These are phyloP conservation scores for Xerus inauris DNA, from an alignment of 2,113 vertebrate species.

Conservation along the genomic window DNA sequence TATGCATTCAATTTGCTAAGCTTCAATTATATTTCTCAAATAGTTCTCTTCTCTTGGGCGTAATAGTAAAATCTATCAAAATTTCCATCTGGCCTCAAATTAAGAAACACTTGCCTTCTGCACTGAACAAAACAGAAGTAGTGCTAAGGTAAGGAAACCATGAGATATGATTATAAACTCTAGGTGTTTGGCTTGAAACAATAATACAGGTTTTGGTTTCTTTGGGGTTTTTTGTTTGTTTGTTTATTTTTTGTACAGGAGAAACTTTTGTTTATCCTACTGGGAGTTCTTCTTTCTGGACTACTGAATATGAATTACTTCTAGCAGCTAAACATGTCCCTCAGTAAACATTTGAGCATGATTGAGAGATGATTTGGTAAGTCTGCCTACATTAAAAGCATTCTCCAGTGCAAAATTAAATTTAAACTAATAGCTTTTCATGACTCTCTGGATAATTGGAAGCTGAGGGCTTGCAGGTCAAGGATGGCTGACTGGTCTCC, in stretches of 20 bases:
- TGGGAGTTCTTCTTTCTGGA: constrained; percentile 72
- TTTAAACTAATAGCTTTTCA: constrained; percentile 70
- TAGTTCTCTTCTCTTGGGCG: constrained; percentile 36
- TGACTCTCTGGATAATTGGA: constrained; percentile 51
- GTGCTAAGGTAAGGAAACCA: background rate
- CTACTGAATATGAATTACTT: constrained; percentile 77
- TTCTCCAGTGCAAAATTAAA: constrained; percentile 43
- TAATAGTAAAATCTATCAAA: constrained; percentile 58
- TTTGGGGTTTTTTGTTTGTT: background rate
- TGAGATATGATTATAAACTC: constrained; percentile 50
- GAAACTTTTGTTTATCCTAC: constrained; percentile 53
- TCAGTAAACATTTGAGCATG: constrained; percentile 57
- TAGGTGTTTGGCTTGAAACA: constrained; percentile 61
- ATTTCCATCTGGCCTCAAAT: constrained; percentile 59
- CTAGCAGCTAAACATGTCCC: constrained; percentile 53
- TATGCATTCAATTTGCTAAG: constrained; percentile 43
- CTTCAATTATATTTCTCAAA: constrained; percentile 60
- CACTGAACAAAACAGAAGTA: constrained; percentile 38
- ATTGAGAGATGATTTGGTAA: constrained; percentile 62
- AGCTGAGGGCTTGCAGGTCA: background rate
- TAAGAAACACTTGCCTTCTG: constrained; percentile 57
- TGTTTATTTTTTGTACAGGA: constrained; percentile 28
- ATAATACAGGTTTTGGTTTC: background rate
- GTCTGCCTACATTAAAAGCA: constrained; percentile 50
- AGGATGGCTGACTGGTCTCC: background rate